Evolutionary conservation across 2,797 vertebrate genomes (phyloP).

Genomic region (Phrynocephalus forsythii): DNA sequence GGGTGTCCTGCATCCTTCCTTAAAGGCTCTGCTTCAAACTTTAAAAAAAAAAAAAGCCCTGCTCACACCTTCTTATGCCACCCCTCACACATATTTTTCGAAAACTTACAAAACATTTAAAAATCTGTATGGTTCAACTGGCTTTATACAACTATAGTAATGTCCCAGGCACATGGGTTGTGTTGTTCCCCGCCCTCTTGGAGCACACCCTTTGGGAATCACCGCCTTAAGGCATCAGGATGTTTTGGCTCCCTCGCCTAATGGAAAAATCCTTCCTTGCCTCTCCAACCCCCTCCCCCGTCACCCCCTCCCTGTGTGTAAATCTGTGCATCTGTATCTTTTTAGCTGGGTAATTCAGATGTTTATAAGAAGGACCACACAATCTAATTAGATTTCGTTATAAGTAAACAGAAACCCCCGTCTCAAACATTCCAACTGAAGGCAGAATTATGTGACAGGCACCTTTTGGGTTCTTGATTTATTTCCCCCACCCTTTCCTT

Average conservation of each 20-base stretch:
- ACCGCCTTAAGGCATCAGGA: background rate
- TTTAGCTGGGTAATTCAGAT: background rate
- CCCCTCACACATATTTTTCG: too few species aligned
- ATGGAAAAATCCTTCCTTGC: background rate
- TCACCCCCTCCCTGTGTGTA: too few species aligned
- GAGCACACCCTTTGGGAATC: background rate
- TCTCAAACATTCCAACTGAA: slow-evolving; percentile 18
- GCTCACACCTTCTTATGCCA: too few species aligned
- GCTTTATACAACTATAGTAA: background rate
- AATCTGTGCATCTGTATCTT: background rate
- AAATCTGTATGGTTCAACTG: background rate
- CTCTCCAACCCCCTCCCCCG: too few species aligned
- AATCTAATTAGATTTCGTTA: slow-evolving; percentile 22
- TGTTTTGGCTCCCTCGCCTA: background rate
- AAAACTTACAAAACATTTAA: too few species aligned
- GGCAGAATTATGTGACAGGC: slow-evolving; percentile 7
- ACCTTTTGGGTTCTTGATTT: background rate
- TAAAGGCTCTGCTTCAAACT: too few species aligned
- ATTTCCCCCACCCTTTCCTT: too few species aligned
- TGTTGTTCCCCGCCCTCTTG: background rate
- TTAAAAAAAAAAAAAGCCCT: too few species aligned
- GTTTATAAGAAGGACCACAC: slow-evolving; percentile 15
- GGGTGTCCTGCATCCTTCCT: too few species aligned
- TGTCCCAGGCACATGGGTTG: background rate
- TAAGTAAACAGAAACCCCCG: slow-evolving; percentile 27